Percentiles rank a stretch among this genome's conserved stretches.
Evolutionary conservation across 2,797 vertebrate species (phyloP).

Genomic region (Spea hammondii): DNA sequence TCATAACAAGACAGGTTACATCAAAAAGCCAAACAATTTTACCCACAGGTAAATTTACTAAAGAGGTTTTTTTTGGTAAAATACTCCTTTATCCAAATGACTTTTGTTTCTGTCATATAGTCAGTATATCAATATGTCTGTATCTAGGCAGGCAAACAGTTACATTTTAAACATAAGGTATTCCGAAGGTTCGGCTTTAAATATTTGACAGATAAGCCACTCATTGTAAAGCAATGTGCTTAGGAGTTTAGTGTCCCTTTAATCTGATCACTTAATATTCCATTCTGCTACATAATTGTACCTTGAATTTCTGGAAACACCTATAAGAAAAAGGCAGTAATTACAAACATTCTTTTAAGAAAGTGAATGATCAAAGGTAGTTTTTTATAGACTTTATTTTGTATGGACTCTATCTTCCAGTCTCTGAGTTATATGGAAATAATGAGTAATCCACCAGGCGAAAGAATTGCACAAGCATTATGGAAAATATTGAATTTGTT

Average conservation of each 20-base stretch:
- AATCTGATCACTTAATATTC: constrained; percentile 1
- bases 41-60: too few species aligned
- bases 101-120: too few species aligned
- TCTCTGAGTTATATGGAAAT: constrained; percentile 61
- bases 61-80: too few species aligned
- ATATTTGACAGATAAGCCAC: too few species aligned
- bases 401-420: constrained; percentile 40
- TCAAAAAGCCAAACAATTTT: too few species aligned
- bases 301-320: constrained; percentile 3
- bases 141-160: too few species aligned
- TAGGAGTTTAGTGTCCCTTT: not conserved
- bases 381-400: constrained; percentile 47
- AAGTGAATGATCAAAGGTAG: constrained; percentile 37
- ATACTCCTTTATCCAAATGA: too few species aligned
- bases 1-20: too few species aligned
- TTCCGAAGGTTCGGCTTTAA: too few species aligned
- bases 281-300: constrained; percentile 12
- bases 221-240: not conserved
- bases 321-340: constrained; percentile 32
- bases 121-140: too few species aligned
- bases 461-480: constrained; percentile 56
- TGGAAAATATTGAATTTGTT: constrained; percentile 59
- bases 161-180: too few species aligned
- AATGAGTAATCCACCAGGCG: constrained; percentile 59
- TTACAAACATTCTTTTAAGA: constrained; percentile 39